Base-by-base conservation (phyloP, 2,888 invertebrate genomes). In the Euproctis similis region DNA sequence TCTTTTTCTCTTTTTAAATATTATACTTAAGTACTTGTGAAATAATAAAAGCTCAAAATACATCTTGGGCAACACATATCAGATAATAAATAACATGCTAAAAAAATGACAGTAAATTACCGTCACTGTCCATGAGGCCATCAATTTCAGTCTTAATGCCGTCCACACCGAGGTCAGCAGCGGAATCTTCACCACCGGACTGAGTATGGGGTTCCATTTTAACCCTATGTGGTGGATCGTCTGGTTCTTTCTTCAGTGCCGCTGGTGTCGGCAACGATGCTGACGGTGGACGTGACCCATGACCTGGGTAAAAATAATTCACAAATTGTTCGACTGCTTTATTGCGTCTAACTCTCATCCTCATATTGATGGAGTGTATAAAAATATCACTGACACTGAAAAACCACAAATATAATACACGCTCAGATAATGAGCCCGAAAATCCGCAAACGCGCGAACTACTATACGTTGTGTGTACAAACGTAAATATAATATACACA, bases 131-230 rank as follows among this genome's bases (percentile, higher is more conserved):
- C 80, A 85, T 85, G 46, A 85, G 82, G 31, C 82, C 82, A 55
- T 85, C 85, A 35, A 85, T 85, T 51, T 85, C 85, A 31, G 85
- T 85, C 66, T 85, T 85, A 54, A 85, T 85, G 38, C 77, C 80
- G 60, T 85, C 85, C 1, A 84, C 85, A 20, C 74, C 84, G 6
- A 84, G 59, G 34, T 84, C 80, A 2, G 64, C 69, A 19, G 59
- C 53, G 8, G 67, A 59, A 50, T 84, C 85, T 21, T 84, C 84
- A 16, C 58, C 65, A 11, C 66, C 69, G 8, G 68, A 53, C 45
- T 78, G 78, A 30, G 66, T 70, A 58, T 80, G 81, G 8, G 84
- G 80, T 42, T 84, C 84, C 70, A 84, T 70, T 44, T 84, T 84
- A 36, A 84, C 84, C 49, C 84, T 62, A 59, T 81, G 82, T 26